Evolutionary conservation across 1,140 invertebrate species (phyloP), one percentile per base, ranked within the genome.

Genomic region (Dinoponera quadriceps): DNA sequence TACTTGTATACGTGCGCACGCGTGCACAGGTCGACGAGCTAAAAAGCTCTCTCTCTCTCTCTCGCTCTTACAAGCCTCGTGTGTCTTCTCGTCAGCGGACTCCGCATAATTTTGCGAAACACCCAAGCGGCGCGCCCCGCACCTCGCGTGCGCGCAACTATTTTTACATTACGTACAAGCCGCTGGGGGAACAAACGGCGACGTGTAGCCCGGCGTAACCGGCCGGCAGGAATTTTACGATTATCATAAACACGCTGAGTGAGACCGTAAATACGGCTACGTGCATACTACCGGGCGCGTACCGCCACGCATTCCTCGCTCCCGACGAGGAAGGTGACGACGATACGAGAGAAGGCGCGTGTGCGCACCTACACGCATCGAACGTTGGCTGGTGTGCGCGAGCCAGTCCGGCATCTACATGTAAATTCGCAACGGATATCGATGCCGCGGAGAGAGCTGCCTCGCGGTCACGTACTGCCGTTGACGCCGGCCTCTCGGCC

Each of bases 81-180:
- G 65, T 57, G 51, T 57, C 75, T 69, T 80, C 22, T 48, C 55
- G 20, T 78, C 63, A 48, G 63, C 49, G 25, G 22, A 33, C 57
- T 71, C 54, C 51, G 75, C 51, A 71, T 80, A 69, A 80, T 80
- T 80, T 80, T 71, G 48, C 51, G 51, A 68, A 54, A 55, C 75
- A 55, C 4, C 38, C n/a, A n/a, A 68, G 62, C 49, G 69, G 22
- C 75, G 74, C 14, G 7, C 0, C 38, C 38, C 38, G 38, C 38
- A 7, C 51, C 57, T 11, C 38, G 38, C 38, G 38, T 7, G 51
- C 22, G 75, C 9, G 65, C 75, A 57, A 57, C 75, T 59, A 80
- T 59, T 80, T 80, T 80, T 80, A 71, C 75, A 71, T 80, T 80
- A 80, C 65, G 65, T 80, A 29, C 51, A 69, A 77, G 60, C 62